Evolutionary conservation across 2,888 invertebrate genomes (phyloP), one percentile per base, ranked within the genome.

Genomic region (Osedax frankpressi): DNA sequence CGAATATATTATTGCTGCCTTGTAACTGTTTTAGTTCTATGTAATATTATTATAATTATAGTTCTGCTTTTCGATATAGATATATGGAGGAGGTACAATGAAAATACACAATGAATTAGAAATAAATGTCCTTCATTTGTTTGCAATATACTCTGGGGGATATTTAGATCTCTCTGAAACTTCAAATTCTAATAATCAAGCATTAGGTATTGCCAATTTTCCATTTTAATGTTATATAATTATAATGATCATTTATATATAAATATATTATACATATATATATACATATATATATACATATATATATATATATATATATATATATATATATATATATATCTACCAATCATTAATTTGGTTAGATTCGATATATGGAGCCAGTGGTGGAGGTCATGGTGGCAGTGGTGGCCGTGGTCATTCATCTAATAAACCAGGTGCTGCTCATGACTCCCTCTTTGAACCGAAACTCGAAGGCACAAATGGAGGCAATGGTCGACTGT

Each of bases 311-410:
- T 3, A 2, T 2, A 6, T 62, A 62, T 6, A 25, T 62, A 62
- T 62, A 62, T 62, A 6, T 62, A 14, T 62, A 14, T 62, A 14
- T 62, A n/a, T n/a, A 14, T 62, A 14, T 62, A 6, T 2, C 26
- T 6, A 62, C 1, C 6, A 62, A 6, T 62, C 26, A 25, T 62
- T 25, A 25, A 3, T 62, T 25, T 6, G 68, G 26, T 2, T 74
- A 80, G 80, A 78, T 44, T 77, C 78, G 2, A 62, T 68, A 2
- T 44, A 67, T 19, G 80, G 80, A 2, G 80, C 79, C 11, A 80
- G 80, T 77, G 80, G 80, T n/a, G 80, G 78, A 25, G 80, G 80
- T 30, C 80, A 80, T 75, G 80, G 79, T 60, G 80, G 80, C 26
- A 80, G 78, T 74, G 80, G 80, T 30, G 80, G 80, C 19, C 75